Conservation (phyloP, 2,888 invertebrate species). For the Pheosia tremula region DNA sequence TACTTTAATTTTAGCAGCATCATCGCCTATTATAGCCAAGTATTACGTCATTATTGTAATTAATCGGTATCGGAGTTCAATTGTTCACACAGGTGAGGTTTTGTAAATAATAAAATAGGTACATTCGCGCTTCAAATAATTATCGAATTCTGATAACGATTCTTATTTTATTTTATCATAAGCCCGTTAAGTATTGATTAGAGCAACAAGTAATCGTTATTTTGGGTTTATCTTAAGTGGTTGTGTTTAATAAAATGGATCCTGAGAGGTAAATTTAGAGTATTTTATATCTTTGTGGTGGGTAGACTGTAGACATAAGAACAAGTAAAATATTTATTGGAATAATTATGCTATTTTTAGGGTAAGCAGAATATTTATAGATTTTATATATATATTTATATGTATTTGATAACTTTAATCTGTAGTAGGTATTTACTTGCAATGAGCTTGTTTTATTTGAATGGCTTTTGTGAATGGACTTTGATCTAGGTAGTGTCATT, state of each 20-base stretch:
- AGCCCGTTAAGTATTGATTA: constrained; percentile 4
- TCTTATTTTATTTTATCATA: not conserved
- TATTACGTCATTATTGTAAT: constrained; percentile 34
- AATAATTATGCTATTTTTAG: not conserved
- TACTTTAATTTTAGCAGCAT: constrained; percentile 20
- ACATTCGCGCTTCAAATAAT: not conserved
- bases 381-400: not conserved
- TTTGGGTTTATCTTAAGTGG: constrained; percentile 11
- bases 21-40: constrained; percentile 28
- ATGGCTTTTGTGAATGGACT: too few relatives aligned
- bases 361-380: not conserved
- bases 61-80: constrained; percentile 6
- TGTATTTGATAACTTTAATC: too few relatives aligned
- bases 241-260: constrained; percentile 7
- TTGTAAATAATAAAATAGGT: not conserved
- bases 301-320: not conserved
- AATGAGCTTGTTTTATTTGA: too few relatives aligned
- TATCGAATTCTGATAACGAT: constrained; percentile 1
- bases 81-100: constrained; percentile 29
- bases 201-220: constrained; percentile 6
- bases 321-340: not conserved
- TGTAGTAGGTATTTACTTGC: too few relatives aligned
- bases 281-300: not conserved
- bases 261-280: constrained; percentile 7
- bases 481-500: too few relatives aligned